Evolutionary conservation across 1,140 invertebrate species (phyloP).

Genomic region (Phocides pigmalion): DNA sequence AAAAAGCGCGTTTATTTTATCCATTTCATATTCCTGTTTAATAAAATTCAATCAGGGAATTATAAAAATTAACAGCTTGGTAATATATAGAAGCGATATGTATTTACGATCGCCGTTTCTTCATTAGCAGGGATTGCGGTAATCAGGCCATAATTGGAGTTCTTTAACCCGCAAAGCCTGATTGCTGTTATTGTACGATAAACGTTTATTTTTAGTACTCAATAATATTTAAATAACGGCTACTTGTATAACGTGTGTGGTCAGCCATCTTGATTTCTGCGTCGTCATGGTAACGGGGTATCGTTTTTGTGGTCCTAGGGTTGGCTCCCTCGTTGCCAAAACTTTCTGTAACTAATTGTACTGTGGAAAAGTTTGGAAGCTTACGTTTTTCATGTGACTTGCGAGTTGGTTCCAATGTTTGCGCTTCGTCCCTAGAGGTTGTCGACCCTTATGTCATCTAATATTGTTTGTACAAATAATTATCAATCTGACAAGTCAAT

Average conservation of each 20-base stretch:
- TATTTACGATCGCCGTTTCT: neutral
- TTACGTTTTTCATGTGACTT: conserved; percentile 38
- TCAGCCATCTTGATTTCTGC: conserved; percentile 54
- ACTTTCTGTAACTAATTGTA: conserved; percentile 61
- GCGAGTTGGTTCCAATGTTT: conserved; percentile 34
- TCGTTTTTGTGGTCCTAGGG: conserved; percentile 51
- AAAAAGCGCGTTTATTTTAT: conserved; percentile 11
- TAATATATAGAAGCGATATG: conserved; percentile 17
- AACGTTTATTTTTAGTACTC: conserved; percentile 48
- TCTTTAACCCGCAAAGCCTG: conserved; percentile 41
- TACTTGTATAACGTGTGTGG: conserved; percentile 43
- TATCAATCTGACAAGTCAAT: conserved; percentile 40
- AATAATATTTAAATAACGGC: conserved; percentile 38
- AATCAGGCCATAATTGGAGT: conserved; percentile 37
- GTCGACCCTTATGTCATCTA: conserved; percentile 18
- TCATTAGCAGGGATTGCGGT: conserved; percentile 38
- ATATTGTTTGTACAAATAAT: conserved; percentile 46
- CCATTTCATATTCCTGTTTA: neutral
- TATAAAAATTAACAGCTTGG: conserved; percentile 13
- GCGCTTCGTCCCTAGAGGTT: conserved; percentile 21
- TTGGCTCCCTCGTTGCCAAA: conserved; percentile 46
- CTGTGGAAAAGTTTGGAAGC: conserved; percentile 44
- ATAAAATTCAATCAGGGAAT: conserved; percentile 6
- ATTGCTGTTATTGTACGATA: conserved; percentile 47
- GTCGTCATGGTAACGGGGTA: conserved; percentile 50